phyloP scores from a whole-genome alignment of 2,113 vertebrate species.

The Phocoena sinus region DNA sequence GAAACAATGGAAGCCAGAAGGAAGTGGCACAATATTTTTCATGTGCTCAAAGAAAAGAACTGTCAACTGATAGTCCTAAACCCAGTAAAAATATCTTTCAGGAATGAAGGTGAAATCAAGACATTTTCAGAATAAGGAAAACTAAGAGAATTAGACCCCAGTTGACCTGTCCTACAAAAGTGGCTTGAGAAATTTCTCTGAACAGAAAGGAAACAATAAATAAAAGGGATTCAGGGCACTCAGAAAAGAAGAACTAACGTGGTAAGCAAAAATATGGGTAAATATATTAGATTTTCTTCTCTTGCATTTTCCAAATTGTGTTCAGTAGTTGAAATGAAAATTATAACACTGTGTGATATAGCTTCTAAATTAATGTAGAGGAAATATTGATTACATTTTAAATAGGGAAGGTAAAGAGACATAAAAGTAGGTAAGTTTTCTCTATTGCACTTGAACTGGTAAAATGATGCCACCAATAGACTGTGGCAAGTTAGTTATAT shows the following conservation, averaged over 20 bases:
- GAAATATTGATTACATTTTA: not conserved
- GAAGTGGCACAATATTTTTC: not conserved
- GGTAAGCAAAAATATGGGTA: not conserved
- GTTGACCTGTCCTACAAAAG: not conserved
- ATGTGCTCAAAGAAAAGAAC: not conserved
- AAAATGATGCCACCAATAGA: not conserved
- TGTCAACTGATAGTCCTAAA: not conserved
- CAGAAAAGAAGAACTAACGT: not conserved
- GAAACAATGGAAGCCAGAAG: not conserved
- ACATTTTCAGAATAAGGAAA: not conserved
- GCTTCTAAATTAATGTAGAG: not conserved
- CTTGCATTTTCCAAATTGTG: not conserved
- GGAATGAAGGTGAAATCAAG: not conserved
- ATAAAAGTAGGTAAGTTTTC: not conserved
- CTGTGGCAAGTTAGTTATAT: not conserved
- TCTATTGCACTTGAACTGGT: not conserved
- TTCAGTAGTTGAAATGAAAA: not conserved
- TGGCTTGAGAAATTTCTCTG: not conserved
- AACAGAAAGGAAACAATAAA: not conserved
- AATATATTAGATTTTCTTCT: not conserved
- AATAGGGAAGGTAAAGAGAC: not conserved
- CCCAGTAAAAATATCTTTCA: not conserved
- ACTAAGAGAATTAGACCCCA: not conserved
- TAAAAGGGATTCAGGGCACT: not conserved
- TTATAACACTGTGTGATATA: not conserved